Evolutionary conservation across 2,113 vertebrate species (phyloP).

Genomic region (Alouatta palliata): DNA sequence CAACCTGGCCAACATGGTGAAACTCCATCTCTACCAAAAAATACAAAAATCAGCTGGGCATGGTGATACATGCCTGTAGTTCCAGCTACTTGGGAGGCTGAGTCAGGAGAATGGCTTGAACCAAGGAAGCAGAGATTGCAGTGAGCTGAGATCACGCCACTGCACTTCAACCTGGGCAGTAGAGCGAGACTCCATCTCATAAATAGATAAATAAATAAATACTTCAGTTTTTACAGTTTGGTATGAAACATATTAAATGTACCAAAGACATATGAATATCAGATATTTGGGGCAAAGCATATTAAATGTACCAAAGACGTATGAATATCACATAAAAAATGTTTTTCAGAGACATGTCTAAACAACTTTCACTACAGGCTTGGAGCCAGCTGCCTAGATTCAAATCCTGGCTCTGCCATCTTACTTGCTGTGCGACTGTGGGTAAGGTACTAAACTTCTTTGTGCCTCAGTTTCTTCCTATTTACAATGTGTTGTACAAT

Average conservation of each 20-base stretch:
- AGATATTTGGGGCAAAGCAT: not conserved
- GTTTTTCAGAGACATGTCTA: not conserved
- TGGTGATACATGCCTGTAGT: no score
- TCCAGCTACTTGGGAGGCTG: no score
- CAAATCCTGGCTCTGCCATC: not conserved
- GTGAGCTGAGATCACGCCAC: no score
- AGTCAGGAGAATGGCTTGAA: no score
- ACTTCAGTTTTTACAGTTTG: not conserved
- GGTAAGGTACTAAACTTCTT: not conserved
- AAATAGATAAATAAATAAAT: no score
- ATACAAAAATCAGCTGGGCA: no score
- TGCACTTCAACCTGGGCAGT: rapidly evolving
- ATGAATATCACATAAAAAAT: not conserved
- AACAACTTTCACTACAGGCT: not conserved
- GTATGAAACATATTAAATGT: not conserved
- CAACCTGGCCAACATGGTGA: no score
- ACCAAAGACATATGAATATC: not conserved
- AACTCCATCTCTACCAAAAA: no score
- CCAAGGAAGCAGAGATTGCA: rapidly evolving
- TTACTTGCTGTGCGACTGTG: not conserved
- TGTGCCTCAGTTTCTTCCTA: not conserved
- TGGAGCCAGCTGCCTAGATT: not conserved
- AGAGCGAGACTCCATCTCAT: no score
- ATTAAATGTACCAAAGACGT: not conserved
- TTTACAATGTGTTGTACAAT: not conserved